Base-by-base conservation (phyloP, 2,113 vertebrate genomes). In the Aleadryas rufinucha region DNA sequence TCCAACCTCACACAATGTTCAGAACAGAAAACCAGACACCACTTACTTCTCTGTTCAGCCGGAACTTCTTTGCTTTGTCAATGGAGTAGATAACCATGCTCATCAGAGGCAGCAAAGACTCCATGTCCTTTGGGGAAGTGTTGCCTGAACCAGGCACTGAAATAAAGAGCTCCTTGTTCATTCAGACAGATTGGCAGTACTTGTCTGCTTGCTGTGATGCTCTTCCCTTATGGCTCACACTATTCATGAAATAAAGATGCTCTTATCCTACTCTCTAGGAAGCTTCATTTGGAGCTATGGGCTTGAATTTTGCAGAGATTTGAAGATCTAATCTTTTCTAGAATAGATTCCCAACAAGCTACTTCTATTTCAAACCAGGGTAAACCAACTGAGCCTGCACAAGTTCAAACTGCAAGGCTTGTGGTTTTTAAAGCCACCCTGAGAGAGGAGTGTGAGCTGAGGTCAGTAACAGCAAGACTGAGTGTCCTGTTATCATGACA, bases 81-180 rank as follows among this genome's bases (percentile, higher is more conserved):
- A 99, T 99, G 96, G 98, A 99, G 97, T 99, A 99, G 98, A 99
- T 99, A 93, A 99, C 99, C 99, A 99, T 99, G 98, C 99, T 99
- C 99, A 99, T 99, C 95, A 99, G 98, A 70, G 99, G 99, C 85
- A 99, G 98, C 97, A 99, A 97, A 97, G 98, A 90, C 90, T 99
- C 99, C 99, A 99, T 99, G 97, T 99, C 99, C 98, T 99, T 99
- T 97, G 99, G 99, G 97, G 99, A 99, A 49, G 99, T 99, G 97
- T 99, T 99, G 97, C 99, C 99, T 98, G 98, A 99, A 77, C 99
- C 99, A 99, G 99, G 99, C 98, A 99, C 99, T 99, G 75, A 23
- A 97, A 94, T 69, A 95, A 66, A 97, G 94, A 33, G 64, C 64
- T 81, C 56, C 17, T 85, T 47, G 65, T 93, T 95, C 87, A 93